phyloP scores from a whole-genome alignment of 2,888 invertebrate species.

The Eumacrocentrus americanus region DNA sequence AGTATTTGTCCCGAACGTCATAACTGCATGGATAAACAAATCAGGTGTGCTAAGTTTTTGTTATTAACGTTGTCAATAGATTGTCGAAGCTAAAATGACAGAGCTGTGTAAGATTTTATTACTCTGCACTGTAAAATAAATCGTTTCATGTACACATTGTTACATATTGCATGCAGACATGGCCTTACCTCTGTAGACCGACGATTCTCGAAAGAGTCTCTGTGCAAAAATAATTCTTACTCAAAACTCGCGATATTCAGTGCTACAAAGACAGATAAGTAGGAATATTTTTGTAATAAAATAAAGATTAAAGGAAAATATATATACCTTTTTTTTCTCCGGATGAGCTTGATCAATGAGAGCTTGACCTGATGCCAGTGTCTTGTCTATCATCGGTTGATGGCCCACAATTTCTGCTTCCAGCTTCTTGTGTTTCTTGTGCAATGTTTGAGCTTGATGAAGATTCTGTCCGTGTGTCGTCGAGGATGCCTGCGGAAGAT shows the following conservation, averaged over 20 bases:
- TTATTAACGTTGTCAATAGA: too few species aligned
- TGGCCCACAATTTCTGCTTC: conserved; percentile 89
- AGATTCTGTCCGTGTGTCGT: conserved; percentile 81
- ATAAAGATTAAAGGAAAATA: conserved; percentile 10
- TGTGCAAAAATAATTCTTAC: conserved; percentile 53
- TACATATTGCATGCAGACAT: conserved; percentile 43
- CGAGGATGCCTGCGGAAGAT: conserved; percentile 79
- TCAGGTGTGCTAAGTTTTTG: too few species aligned
- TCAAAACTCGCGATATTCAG: conserved; percentile 21
- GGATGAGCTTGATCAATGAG: conserved; percentile 81
- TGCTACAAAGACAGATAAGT: background rate
- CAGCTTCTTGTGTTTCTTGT: conserved; percentile 94
- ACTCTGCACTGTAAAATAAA: conserved; percentile 19
- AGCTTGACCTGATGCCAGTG: conserved; percentile 77
- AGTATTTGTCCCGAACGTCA: too few species aligned
- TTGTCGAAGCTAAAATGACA: too few species aligned
- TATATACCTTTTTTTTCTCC: conserved; percentile 73
- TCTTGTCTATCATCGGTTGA: conserved; percentile 82
- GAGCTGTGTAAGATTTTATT: too few species aligned
- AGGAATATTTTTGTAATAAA: background rate
- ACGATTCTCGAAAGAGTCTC: conserved; percentile 46
- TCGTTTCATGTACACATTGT: background rate
- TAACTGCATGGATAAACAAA: too few species aligned
- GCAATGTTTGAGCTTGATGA: conserved; percentile 88
- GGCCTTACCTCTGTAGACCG: conserved; percentile 49